phyloP scores from a whole-genome alignment of 2,888 invertebrate species.

The Carabus problematicus region DNA sequence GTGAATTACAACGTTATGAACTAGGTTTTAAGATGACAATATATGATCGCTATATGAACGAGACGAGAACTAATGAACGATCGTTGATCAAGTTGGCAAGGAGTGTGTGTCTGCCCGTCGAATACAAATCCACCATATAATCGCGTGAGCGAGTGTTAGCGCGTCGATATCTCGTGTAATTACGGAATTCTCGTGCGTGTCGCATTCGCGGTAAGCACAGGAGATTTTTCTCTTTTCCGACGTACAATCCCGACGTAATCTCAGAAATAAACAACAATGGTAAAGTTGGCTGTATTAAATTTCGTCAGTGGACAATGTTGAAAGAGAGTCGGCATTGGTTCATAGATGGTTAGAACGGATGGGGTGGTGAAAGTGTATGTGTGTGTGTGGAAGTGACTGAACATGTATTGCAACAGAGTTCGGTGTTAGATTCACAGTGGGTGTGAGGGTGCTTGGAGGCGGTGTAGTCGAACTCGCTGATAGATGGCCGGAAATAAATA shows the following conservation, averaged over 20 bases:
- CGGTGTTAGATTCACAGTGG: background rate
- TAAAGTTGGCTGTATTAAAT: conserved; percentile 39
- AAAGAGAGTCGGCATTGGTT: background rate
- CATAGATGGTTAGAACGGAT: too few relatives aligned
- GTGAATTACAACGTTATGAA: too few relatives aligned
- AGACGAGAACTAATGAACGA: too few relatives aligned
- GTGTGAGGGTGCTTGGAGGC: too few relatives aligned
- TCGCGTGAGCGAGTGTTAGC: too few relatives aligned
- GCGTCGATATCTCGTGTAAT: conserved; percentile 11
- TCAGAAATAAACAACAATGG: conserved; percentile 38
- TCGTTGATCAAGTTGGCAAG: too few relatives aligned
- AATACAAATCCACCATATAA: too few relatives aligned
- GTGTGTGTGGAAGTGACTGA: conserved; percentile 6
- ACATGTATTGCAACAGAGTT: too few relatives aligned
- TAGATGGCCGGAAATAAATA: conserved; percentile 37
- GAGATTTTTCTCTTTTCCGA: conserved; percentile 19
- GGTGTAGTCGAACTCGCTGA: conserved; percentile 5
- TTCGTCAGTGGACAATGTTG: conserved; percentile 18
- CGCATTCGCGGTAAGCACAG: conserved; percentile 6
- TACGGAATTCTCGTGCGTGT: conserved; percentile 6
- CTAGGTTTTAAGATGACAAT: too few relatives aligned
- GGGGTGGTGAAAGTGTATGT: too few relatives aligned
- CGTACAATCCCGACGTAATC: conserved; percentile 24
- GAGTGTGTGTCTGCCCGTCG: too few relatives aligned
- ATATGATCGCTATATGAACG: too few relatives aligned